phyloP scores from a whole-genome alignment of 1,140 invertebrate species.

The Musca vetustissima region DNA sequence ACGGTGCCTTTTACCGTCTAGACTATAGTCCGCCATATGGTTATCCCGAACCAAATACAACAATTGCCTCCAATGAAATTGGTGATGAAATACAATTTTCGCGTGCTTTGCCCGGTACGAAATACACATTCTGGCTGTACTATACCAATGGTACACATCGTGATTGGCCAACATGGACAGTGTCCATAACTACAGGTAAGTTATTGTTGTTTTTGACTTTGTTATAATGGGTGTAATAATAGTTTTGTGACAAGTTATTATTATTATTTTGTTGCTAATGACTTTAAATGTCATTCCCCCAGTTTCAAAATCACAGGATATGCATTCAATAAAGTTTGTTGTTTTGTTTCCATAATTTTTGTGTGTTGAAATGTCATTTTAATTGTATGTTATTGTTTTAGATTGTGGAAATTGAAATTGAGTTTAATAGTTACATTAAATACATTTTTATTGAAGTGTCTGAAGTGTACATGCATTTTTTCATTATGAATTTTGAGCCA shows the following conservation, averaged over 20 bases:
- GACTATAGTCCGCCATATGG: conserved; percentile 83
- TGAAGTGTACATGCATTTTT: no score
- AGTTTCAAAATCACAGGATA: no score
- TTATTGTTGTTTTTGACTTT: neutral
- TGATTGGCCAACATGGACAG: conserved; percentile 86
- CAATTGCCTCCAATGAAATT: conserved; percentile 77
- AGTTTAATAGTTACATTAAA: no score
- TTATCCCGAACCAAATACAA: conserved; percentile 80
- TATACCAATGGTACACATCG: conserved; percentile 82
- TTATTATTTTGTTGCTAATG: no score
- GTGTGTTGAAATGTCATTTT: no score
- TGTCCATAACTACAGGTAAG: conserved; percentile 82
- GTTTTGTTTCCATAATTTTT: no score
- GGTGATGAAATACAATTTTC: conserved; percentile 83
- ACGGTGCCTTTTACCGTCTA: conserved; percentile 77
- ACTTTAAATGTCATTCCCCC: no score
- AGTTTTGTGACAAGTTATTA: neutral
- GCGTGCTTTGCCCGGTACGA: conserved; percentile 81
- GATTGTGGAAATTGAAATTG: no score
- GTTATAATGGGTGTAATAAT: neutral
- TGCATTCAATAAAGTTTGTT: no score
- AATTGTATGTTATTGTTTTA: no score
- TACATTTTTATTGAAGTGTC: no score
- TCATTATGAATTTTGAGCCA: no score
- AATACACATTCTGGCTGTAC: conserved; percentile 88